phyloP scores from a whole-genome alignment of 2,888 invertebrate genomes.

The Ptilodon capucinus region DNA sequence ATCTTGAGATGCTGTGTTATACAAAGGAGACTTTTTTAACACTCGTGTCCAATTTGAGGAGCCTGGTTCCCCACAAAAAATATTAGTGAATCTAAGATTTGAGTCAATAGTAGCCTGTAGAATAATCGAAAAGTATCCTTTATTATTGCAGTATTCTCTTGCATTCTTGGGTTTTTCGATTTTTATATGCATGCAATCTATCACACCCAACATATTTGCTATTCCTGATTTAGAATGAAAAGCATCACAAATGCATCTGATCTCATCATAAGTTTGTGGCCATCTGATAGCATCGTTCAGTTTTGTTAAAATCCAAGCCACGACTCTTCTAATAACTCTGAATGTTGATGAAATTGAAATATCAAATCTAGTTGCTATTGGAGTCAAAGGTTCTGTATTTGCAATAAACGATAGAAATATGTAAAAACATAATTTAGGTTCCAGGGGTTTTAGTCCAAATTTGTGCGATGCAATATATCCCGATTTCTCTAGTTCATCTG shows the following conservation, averaged over 20 bases:
- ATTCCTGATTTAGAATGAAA: constrained; percentile 56
- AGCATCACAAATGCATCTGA: constrained; percentile 44
- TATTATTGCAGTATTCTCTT: constrained; percentile 56
- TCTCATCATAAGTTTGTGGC: constrained; percentile 52
- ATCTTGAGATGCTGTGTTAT: constrained; percentile 50
- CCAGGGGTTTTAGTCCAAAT: constrained; percentile 61
- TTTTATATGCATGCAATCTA: constrained; percentile 59
- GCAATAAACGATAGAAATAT: constrained; percentile 63
- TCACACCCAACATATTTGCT: constrained; percentile 54
- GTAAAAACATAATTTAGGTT: constrained; percentile 61
- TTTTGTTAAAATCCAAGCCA: constrained; percentile 62
- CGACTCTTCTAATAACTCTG: constrained; percentile 58
- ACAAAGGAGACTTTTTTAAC: constrained; percentile 57
- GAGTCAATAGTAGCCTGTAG: constrained; percentile 60
- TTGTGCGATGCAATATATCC: constrained; percentile 62
- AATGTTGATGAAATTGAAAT: constrained; percentile 65
- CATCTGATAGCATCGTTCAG: constrained; percentile 58
- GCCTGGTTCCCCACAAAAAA: constrained; percentile 66
- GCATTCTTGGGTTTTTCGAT: constrained; percentile 63
- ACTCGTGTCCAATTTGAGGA: constrained; percentile 55
- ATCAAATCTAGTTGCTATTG: constrained; percentile 62
- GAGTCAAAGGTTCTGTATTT: constrained; percentile 57
- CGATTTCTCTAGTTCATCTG: constrained; percentile 62
- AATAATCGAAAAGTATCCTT: constrained; percentile 60
- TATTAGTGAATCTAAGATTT: constrained; percentile 56